Conservation (phyloP, 2,888 invertebrate genomes). For the Bellardia bayeri region DNA sequence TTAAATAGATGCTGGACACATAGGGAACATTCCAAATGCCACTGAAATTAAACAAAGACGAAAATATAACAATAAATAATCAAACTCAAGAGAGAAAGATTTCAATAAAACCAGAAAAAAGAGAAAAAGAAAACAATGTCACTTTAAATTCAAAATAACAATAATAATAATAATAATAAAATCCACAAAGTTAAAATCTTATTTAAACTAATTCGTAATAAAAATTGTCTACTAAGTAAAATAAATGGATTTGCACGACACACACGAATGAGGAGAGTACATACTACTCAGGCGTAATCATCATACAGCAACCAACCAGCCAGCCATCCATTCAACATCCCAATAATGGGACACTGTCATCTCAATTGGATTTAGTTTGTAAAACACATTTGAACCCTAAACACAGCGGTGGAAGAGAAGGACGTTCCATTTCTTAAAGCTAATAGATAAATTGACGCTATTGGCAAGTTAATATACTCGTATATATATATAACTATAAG, state of each 20-base stretch:
- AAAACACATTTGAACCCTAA: conserved; percentile 69
- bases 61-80: conserved; percentile 46
- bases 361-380: conserved; percentile 63
- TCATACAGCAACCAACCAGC: neutral
- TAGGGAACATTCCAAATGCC: conserved; percentile 99
- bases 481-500: no score
- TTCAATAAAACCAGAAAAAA: conserved; percentile 53
- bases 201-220: conserved; percentile 61
- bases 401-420: conserved; percentile 69
- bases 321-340: conserved; percentile 17
- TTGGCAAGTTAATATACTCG: no score
- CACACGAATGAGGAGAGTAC: neutral
- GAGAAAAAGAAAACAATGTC: conserved; percentile 11
- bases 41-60: conserved; percentile 85
- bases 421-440: no score
- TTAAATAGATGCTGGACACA: conserved; percentile 91
- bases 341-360: conserved; percentile 37
- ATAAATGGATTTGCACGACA: conserved; percentile 26
- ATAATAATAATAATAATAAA: conserved; percentile 10
- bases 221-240: conserved; percentile 48
- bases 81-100: conserved; percentile 58
- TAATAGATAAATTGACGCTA: no score
- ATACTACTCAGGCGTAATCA: neutral
- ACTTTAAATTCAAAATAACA: conserved; percentile 48
- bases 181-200: conserved; percentile 16